Base-by-base conservation (phyloP, 2,113 vertebrate species). In the Smithornis capensis region DNA sequence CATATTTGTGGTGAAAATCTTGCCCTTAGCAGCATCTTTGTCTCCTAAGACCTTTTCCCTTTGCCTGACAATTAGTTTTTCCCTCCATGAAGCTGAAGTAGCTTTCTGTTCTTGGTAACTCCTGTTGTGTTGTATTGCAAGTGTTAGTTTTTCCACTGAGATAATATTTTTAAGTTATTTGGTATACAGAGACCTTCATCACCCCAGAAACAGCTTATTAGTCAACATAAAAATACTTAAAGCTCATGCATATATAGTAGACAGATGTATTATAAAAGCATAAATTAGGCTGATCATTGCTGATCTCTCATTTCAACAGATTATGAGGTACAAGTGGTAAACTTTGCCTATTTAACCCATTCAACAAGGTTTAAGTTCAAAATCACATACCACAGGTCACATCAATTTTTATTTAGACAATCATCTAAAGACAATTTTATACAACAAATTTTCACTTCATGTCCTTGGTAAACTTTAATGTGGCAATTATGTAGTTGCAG, bases 221-320 rank as follows among this genome's bases (percentile, higher is more conserved):
- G 38, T 42, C 76, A 94, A 91, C 14, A 87, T n/a, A 52, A 74
- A 75, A 90, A 50, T n/a, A 85, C 10, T 52, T n/a, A 79, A 96
- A 94, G 56, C 33, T 89, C 60, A 75, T 28, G 24, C 15, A 49
- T 38, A 57, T 45, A 83, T 90, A 85, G 19, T 9, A 70, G 55
- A 52, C 16, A 38, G 21, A 21, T 78, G 22, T 57, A 59, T 56
- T 47, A 89, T 49, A 81, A 35, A 92, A 23, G 10, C 13, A 64
- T 18, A 6, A 18, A 31, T 47, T 10, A 27, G 55, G 24, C 22
- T 71, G 42, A 47, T 47, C 28, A 86, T 40, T 57, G 69, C 16
- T 47, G 57, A 11, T 35, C 45, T 14, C 27, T 87, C 18, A 80
- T 83, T 88, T 47, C 56, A 59, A 87, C 22, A 40, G 77, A 80